These are phyloP conservation scores for Sander vitreus DNA, from an alignment of 2,113 vertebrate species.

Conservation along the genomic window DNA sequence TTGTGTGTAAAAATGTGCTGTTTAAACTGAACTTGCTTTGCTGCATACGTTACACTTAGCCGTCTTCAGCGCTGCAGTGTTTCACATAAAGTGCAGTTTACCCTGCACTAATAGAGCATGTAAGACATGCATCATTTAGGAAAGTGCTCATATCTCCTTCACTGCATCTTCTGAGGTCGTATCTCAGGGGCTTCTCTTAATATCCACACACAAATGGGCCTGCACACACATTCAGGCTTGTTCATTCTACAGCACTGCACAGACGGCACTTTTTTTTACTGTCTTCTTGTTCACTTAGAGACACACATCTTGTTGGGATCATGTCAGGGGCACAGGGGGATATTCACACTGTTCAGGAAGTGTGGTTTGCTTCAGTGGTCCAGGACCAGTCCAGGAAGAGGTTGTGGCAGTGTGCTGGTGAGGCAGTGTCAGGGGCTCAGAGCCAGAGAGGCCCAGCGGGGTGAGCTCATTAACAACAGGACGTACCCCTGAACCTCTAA, in stretches of 20 bases:
- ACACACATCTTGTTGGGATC: conserved; percentile 20
- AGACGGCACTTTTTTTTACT: conserved; percentile 3
- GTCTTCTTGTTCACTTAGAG: neutral
- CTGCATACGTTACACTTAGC: neutral
- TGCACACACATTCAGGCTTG: neutral
- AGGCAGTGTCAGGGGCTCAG: conserved; percentile 51
- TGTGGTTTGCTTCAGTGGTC: conserved; percentile 29
- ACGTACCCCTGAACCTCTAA: conserved; percentile 78
- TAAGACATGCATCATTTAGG: conserved; percentile 61
- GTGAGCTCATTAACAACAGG: conserved; percentile 80
- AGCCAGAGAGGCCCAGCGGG: conserved; percentile 68
- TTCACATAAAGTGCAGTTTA: conserved; percentile 39
- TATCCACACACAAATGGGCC: neutral
- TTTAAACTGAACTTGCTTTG: neutral
- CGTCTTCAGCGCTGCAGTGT: neutral
- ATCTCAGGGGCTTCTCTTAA: conserved; percentile 25
- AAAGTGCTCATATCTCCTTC: conserved; percentile 31
- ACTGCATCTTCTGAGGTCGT: conserved; percentile 32
- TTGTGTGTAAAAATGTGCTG: neutral
- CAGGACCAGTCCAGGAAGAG: conserved; percentile 33
- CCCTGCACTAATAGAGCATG: conserved; percentile 39
- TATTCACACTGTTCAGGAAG: conserved; percentile 36
- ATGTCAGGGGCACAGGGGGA: neutral
- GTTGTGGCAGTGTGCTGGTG: conserved; percentile 35
- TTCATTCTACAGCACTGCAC: neutral